phyloP scores from a whole-genome alignment of 2,113 vertebrate species.

The Cavia aperea region DNA sequence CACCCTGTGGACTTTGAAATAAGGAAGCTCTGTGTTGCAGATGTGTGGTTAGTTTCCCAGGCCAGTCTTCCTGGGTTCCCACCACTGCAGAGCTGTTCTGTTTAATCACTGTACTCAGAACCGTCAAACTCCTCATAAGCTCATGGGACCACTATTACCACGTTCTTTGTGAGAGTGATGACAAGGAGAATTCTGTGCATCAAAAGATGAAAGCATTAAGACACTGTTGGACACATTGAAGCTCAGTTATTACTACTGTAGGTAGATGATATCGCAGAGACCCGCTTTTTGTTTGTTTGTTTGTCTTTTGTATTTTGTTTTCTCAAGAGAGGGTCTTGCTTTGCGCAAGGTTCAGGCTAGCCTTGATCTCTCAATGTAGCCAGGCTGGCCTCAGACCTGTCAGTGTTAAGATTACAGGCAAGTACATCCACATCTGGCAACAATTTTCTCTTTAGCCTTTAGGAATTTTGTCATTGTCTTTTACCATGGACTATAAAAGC shows the following conservation, averaged over 20 bases:
- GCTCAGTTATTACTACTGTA: not conserved
- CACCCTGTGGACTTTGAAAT: not conserved
- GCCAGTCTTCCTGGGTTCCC: not conserved
- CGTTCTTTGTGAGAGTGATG: not conserved
- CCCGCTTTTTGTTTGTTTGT: not conserved
- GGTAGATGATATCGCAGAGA: not conserved
- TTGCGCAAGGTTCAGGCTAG: not conserved
- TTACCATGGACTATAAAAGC: not conserved
- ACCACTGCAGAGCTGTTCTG: not conserved
- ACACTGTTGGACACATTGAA: not conserved
- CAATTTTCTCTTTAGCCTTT: not conserved
- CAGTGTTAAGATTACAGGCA: too few species aligned
- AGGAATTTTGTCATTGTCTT: not conserved
- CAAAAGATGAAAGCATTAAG: not conserved
- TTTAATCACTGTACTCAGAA: not conserved
- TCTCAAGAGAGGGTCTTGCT: not conserved
- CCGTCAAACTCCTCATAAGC: not conserved
- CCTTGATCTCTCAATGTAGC: not conserved
- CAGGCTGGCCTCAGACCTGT: not conserved
- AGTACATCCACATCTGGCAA: not conserved
- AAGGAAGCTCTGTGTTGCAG: not conserved
- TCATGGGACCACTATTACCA: not conserved
- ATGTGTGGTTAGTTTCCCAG: not conserved
- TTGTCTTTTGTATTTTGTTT: not conserved
- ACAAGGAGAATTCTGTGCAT: not conserved